Base-by-base conservation (phyloP, 2,888 invertebrate genomes). In the Trachelus iudaicus region DNA sequence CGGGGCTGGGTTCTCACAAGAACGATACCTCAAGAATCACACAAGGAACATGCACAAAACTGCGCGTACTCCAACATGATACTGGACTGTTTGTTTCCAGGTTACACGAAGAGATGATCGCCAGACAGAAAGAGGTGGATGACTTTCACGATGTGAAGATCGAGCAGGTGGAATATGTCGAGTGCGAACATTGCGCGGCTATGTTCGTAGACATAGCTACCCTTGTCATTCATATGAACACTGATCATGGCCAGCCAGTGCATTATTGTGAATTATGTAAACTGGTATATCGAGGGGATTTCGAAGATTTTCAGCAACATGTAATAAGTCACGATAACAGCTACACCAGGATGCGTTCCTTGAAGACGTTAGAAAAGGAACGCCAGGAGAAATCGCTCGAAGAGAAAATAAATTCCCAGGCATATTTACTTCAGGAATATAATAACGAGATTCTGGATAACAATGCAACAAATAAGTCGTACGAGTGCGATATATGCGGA, bases 1-100 rank as follows among this genome's bases (percentile, higher is more conserved):
- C 85, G 88, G 87, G 0, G 86, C 85, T 40, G 85, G 85, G 69
- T 93, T 93, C 84, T 91, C 91, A 33, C 93, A 93, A 84, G 86
- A 88, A 79, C 89, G 93, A 35, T 94, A 94, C 86, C 87, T 94
- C 35, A 92, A 92, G 79, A 93, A 89, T 79, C 94, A 94, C 84
- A 76, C 69, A 23, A 83, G 79, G 77, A 86, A 81, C 37, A 76
- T 82, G 34, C 86, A 87, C 79, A 81, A 78, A 30, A 33, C 69
- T 69, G 33, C 69, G 13, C 73, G 69, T 68, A 56, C 68, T 68
- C 78, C 56, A 75, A 78, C 75, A 35, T 74, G 75, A 79, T 77
- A 73, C 69, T 15, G 23, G 34, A 37, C 69, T 81, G 75, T 84
- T 86, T 71, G 71, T 71, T 87, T 87, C 68, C 84, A 86, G 85